Percentiles rank a stretch among this genome's conserved stretches.
These are phyloP conservation scores for Chelonus insularis DNA, from an alignment of 1,140 invertebrate genomes.

Conservation along the genomic window DNA sequence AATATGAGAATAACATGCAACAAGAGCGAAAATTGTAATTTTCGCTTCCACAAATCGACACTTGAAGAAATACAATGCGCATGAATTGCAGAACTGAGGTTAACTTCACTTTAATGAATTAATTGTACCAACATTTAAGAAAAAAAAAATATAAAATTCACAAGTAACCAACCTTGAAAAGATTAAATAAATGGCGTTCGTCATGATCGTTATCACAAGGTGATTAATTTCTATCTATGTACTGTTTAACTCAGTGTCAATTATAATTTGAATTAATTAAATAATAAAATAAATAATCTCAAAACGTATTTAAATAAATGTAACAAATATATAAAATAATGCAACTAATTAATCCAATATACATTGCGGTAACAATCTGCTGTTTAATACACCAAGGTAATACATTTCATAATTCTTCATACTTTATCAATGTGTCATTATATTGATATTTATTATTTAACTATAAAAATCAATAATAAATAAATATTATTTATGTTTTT, in stretches of 20 bases:
- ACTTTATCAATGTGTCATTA: neutral
- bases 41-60: neutral
- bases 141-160: too few species aligned
- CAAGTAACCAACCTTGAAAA: too few species aligned
- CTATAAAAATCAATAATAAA: neutral
- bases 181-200: neutral
- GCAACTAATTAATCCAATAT: neutral
- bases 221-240: neutral
- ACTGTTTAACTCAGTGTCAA: neutral
- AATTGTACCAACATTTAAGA: too few species aligned
- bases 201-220: conserved; percentile 5
- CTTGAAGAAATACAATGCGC: too few species aligned
- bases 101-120: too few species aligned
- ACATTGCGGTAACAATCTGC: neutral
- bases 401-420: neutral
- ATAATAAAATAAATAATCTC: neutral
- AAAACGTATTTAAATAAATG: conserved; percentile 8
- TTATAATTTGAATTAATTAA: neutral
- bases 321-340: conserved; percentile 2
- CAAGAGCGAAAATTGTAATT: neutral
- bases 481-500: neutral
- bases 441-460: neutral
- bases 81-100: too few species aligned
- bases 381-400: conserved; percentile 7
- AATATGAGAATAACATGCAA: too few species aligned